Base-by-base conservation (phyloP, 2,888 invertebrate genomes). In the Epinotia demarniana region DNA sequence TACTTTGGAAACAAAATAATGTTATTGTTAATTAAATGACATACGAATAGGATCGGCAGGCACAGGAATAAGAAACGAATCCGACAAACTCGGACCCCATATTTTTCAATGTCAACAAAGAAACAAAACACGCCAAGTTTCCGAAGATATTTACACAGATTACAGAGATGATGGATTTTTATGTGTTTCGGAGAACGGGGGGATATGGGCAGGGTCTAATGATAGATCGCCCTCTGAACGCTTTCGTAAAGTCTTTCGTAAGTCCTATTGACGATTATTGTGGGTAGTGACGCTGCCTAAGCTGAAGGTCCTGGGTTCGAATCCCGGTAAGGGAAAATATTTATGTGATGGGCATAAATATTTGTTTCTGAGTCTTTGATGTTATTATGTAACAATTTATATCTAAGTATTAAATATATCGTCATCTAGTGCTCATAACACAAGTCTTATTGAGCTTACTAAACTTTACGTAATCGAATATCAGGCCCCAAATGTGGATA, bases 111-210 rank as follows among this genome's bases (percentile, higher is more conserved):
- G 53, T 67, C 46, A 33, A 23, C 23, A 57, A 23, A 60, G n/a
- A 68, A 68, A 55, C 61, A 68, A 68, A 67, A 72, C 72, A 72
- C 0, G 63, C 18, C 9, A 73, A 73, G 57, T 63, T 62, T 33
- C 46, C 62, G 57, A 73, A 62, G 60, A 60, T 68, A 73, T 73
- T 73, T 68, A 68, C 62, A 63, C 73, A 63, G 62, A 73, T 73
- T 73, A 63, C 19, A 5, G 46, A 57, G 57, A 46, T 73, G 68
- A 73, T 63, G 68, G 57, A 73, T 69, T 69, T 67, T 73, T 73
- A 73, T 73, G 68, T 57, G 43, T 55, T 62, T 62, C 3, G 13
- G 55, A 53, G 61, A 23, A 33, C 19, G n/a, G 46, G 55, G 62
- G 69, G 57, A 57, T 60, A 67, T 3, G 61, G 33, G 39, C 13